Percentiles rank a stretch among this genome's conserved stretches.
Evolutionary conservation across 2,113 vertebrate species (phyloP).

Genomic region (Zosterops borbonicus): DNA sequence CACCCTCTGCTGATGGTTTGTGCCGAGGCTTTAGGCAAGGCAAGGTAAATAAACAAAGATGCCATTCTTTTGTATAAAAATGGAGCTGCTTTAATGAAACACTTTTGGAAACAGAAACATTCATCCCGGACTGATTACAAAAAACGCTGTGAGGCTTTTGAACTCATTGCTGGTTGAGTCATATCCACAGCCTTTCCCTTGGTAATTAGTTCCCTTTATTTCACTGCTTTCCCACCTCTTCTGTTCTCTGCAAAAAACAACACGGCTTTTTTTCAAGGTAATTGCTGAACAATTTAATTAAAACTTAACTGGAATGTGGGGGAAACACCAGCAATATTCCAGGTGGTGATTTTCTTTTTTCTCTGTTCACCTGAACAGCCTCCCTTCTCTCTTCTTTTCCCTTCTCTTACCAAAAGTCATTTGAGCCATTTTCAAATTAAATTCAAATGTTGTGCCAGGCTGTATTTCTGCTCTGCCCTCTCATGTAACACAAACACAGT

Average conservation of each 20-base stretch:
- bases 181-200: background rate
- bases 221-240: background rate
- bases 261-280: accelerated
- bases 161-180: background rate
- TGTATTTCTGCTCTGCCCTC: background rate
- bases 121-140: background rate
- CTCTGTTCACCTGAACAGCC: background rate
- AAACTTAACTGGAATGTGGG: background rate
- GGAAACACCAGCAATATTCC: background rate
- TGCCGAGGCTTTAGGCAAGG: background rate
- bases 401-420: background rate
- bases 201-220: constrained; percentile 21
- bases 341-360: background rate
- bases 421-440: background rate
- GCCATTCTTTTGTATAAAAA: constrained; percentile 24
- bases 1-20: background rate
- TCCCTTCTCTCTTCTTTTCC: background rate
- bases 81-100: constrained; percentile 47
- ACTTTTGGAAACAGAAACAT: constrained; percentile 28
- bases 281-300: background rate
- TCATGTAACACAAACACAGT: background rate
- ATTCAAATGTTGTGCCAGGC: background rate
- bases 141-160: background rate
- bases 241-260: background rate
- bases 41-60: constrained; percentile 48